Evolutionary conservation across 2,888 invertebrate species (phyloP).

Genomic region (Kuschelorhynchus macadamiae): DNA sequence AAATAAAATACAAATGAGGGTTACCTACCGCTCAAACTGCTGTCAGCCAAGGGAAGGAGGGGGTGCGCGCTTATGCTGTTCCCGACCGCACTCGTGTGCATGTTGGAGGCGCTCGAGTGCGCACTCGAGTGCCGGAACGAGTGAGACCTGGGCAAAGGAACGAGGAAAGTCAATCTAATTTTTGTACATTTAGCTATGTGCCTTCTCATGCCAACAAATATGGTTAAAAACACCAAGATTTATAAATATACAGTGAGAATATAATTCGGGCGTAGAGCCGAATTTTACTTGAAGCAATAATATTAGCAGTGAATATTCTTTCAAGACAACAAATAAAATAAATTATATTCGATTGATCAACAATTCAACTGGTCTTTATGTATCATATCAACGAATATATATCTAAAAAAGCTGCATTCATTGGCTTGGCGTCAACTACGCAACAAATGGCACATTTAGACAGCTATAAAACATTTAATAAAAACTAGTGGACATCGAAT

Average conservation of each 20-base stretch:
- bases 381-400: too few relatives aligned
- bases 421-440: slow-evolving; percentile 27
- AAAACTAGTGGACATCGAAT: slow-evolving; percentile 41
- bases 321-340: too few relatives aligned
- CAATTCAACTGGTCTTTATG: too few relatives aligned
- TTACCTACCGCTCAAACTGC: slow-evolving; percentile 73
- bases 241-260: too few relatives aligned
- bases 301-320: too few relatives aligned
- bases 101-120: slow-evolving; percentile 78
- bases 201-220: slow-evolving; percentile 27
- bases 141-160: slow-evolving; percentile 82
- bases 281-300: too few relatives aligned
- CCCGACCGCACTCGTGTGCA: slow-evolving; percentile 78
- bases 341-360: too few relatives aligned
- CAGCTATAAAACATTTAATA: slow-evolving; percentile 27
- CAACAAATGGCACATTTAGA: slow-evolving; percentile 34
- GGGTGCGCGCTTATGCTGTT: slow-evolving; percentile 94
- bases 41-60: slow-evolving; percentile 87
- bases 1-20: slow-evolving; percentile 38
- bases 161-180: slow-evolving; percentile 46
- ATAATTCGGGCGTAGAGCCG: too few relatives aligned
- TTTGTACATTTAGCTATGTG: slow-evolving; percentile 25
- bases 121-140: slow-evolving; percentile 89
- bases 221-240: too few relatives aligned
- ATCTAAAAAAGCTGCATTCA: slow-evolving; percentile 26